Evolutionary conservation across 2,888 invertebrate genomes (phyloP).

Genomic region (Dynastes maya): DNA sequence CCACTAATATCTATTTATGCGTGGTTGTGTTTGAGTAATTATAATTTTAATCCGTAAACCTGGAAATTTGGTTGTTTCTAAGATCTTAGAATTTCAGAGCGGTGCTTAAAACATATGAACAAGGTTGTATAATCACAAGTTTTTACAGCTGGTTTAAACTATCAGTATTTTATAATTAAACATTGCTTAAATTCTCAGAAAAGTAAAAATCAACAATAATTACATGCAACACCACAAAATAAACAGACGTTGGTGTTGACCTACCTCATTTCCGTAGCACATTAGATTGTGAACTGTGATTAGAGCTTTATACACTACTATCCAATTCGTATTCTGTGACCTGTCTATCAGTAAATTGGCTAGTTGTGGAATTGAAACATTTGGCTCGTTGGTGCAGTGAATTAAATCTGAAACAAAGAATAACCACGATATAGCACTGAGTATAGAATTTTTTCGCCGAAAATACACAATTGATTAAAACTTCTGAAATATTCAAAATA

Average conservation of each 20-base stretch:
- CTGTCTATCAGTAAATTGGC: conserved; percentile 98
- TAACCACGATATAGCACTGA: neutral
- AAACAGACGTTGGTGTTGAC: conserved; percentile 12
- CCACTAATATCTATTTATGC: too few species aligned
- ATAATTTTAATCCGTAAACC: too few species aligned
- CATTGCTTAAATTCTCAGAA: neutral
- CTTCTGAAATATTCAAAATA: neutral
- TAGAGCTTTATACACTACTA: conserved; percentile 98
- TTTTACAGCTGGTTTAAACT: too few species aligned
- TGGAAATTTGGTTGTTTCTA: too few species aligned
- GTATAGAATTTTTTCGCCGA: too few species aligned
- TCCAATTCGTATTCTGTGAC: conserved; percentile 98
- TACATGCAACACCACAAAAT: neutral
- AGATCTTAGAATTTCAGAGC: too few species aligned
- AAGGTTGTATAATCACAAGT: too few species aligned
- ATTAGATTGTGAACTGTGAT: conserved; percentile 99
- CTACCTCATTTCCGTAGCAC: conserved; percentile 99
- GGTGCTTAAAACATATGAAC: too few species aligned
- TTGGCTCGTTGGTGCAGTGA: conserved; percentile 99
- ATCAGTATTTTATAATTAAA: neutral
- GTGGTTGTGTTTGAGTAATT: too few species aligned
- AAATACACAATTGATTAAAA: neutral
- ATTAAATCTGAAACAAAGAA: conserved; percentile 89
- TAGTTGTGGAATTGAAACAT: conserved; percentile 99
- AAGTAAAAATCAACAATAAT: too few species aligned